Base-by-base conservation (phyloP, 2,113 vertebrate genomes). In the Podarcis cretensis region DNA sequence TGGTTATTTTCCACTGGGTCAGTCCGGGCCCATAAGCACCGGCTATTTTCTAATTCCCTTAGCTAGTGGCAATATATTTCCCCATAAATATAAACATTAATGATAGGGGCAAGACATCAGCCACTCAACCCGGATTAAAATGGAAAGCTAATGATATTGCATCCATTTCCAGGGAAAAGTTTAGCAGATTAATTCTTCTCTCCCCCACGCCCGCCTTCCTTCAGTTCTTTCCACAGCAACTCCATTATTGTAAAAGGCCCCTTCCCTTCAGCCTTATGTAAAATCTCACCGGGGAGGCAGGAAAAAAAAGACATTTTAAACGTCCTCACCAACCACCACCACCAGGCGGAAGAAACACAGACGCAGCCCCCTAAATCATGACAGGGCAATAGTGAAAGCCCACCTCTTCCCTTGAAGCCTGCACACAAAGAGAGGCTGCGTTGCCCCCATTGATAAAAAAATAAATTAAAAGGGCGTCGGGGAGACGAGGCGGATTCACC, bases 401-500 rank as follows among this genome's bases (percentile, higher is more conserved):
- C 84, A 81, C 27, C 71, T 90, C 57, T 88, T 27, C 16, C 18
- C 27, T 1, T 6, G 84, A 21, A 25, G 4, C 25, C n/a, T 5
- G 3, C 23, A 57, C 48, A 73, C 85, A 90, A 87, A 90, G 81
- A 90, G 81, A 54, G 18, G 40, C 79, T 14, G 71, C 23, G 79
- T 27, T 25, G 73, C 35, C 63, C 59, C 23, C 48, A 86, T 32
- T 57, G 63, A 32, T 7, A 83, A 54, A 48, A 48, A 54, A 54
- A 54, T 48, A 48, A 54, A 54, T 54, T 54, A 54, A 48, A 43
- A 76, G n/a, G 40, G 48, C 6, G 14, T 32, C 35, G 10, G 1
- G 30, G 5, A 2, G n/a, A 10, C 57, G 20, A 30, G 12, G 20
- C 5, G 35, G 18, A 14, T 1, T 35, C 16, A 16, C 6, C 27